These are phyloP conservation scores for Eupsittula cactorum DNA, from an alignment of 2,113 vertebrate genomes.

Conservation along the genomic window DNA sequence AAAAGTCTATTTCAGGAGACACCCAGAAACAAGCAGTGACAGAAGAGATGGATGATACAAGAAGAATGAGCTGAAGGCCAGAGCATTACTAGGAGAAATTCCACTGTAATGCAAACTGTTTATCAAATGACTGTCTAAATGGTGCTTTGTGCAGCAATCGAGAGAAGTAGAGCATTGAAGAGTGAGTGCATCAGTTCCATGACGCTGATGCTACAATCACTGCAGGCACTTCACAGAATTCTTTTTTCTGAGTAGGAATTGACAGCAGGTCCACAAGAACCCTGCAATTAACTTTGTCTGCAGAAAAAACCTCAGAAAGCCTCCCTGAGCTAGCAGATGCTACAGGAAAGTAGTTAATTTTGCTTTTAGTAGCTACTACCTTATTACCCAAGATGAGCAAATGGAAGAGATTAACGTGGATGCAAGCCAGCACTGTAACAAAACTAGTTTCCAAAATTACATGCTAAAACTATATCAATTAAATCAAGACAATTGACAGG, in stretches of 20 bases:
- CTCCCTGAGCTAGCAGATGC: neutral
- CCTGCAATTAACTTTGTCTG: neutral
- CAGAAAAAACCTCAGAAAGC: neutral
- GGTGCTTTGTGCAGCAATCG: neutral
- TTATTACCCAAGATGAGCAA: neutral
- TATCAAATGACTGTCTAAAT: neutral
- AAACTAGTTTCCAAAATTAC: neutral
- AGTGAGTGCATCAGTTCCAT: neutral
- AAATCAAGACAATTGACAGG: neutral
- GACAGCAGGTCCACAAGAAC: neutral
- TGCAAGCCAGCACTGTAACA: neutral
- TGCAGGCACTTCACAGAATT: neutral
- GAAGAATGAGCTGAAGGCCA: neutral
- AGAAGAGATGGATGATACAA: neutral
- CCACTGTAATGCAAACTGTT: neutral
- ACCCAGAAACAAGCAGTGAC: neutral
- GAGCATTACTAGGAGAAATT: neutral
- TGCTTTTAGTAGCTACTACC: neutral
- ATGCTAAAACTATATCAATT: neutral
- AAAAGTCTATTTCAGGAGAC: neutral
- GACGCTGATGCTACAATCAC: neutral
- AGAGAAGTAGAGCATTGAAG: neutral
- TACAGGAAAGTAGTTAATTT: neutral
- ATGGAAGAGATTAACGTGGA: neutral
- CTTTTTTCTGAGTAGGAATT: neutral